phyloP scores from a whole-genome alignment of 2,797 vertebrate species.

The Orestias chungarensis region DNA sequence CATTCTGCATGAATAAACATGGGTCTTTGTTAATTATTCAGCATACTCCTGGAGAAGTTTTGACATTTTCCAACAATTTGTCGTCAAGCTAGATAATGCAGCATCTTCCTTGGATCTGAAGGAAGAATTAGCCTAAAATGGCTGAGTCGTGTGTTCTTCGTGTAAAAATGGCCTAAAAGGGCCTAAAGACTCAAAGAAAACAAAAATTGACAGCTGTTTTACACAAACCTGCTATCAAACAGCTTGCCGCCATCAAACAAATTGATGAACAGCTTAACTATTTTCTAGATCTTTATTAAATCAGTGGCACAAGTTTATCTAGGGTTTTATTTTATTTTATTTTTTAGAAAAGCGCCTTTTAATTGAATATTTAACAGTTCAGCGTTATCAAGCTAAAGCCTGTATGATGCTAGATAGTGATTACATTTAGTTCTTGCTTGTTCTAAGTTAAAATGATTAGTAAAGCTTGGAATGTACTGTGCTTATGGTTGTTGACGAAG shows the following conservation, averaged over 20 bases:
- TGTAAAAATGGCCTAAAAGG: neutral
- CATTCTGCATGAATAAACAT: constrained; percentile 1
- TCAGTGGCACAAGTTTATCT: neutral
- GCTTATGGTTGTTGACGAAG: neutral
- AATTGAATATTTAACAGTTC: neutral
- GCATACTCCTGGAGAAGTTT: neutral
- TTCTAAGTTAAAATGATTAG: neutral
- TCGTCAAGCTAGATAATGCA: neutral
- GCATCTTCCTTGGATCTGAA: too few relatives aligned
- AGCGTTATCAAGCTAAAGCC: neutral
- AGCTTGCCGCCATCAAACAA: neutral
- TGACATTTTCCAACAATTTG: neutral
- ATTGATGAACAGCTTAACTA: neutral
- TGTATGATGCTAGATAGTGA: neutral
- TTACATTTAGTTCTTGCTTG: neutral
- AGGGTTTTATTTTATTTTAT: too few relatives aligned
- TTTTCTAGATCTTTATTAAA: neutral
- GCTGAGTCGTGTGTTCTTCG: too few relatives aligned
- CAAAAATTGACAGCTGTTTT: neutral
- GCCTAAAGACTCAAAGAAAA: neutral
- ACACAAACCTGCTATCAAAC: neutral
- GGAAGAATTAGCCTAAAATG: too few relatives aligned
- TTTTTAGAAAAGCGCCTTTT: neutral
- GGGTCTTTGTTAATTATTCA: neutral
- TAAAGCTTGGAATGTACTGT: neutral